phyloP scores from a whole-genome alignment of 2,113 vertebrate genomes.

The Hystrix cristata region DNA sequence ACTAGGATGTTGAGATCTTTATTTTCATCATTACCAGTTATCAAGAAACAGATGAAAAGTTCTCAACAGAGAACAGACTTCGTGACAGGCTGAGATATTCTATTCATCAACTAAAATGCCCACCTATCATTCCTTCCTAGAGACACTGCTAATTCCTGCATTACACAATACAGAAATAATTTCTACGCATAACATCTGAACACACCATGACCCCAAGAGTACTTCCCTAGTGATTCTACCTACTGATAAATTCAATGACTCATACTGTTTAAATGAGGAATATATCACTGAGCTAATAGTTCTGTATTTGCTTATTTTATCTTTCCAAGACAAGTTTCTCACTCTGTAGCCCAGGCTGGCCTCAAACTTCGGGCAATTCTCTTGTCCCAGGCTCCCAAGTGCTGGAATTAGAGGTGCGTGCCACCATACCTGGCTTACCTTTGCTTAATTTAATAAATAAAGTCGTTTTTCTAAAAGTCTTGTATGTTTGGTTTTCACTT shows the following conservation, averaged over 20 bases:
- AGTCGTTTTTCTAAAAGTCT: conserved; percentile 46
- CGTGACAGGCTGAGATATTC: conserved; percentile 7
- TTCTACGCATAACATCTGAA: conserved; percentile 40
- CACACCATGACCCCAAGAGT: not conserved
- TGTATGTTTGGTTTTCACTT: conserved; percentile 54
- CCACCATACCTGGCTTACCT: not conserved
- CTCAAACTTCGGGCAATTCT: not conserved
- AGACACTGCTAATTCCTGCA: conserved; percentile 38
- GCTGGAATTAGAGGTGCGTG: not conserved
- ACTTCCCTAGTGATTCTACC: conserved; percentile 34
- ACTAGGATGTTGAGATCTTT: conserved; percentile 18
- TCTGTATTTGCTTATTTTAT: conserved; percentile 30
- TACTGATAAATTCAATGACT: not conserved
- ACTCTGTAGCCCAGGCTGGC: not conserved
- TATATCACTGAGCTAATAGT: conserved; percentile 42
- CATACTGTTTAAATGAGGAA: not conserved
- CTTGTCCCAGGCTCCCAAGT: not conserved
- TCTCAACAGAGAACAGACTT: conserved; percentile 20
- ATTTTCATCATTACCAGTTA: conserved; percentile 17
- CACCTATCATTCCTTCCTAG: conserved; percentile 55
- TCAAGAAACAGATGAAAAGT: conserved; percentile 63
- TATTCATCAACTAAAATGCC: conserved; percentile 6
- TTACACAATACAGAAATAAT: conserved; percentile 42
- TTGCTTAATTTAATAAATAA: conserved; percentile 48
- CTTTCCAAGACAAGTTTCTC: not conserved